Conservation (phyloP, 2,888 invertebrate species). For the Ormyrus rosae region DNA sequence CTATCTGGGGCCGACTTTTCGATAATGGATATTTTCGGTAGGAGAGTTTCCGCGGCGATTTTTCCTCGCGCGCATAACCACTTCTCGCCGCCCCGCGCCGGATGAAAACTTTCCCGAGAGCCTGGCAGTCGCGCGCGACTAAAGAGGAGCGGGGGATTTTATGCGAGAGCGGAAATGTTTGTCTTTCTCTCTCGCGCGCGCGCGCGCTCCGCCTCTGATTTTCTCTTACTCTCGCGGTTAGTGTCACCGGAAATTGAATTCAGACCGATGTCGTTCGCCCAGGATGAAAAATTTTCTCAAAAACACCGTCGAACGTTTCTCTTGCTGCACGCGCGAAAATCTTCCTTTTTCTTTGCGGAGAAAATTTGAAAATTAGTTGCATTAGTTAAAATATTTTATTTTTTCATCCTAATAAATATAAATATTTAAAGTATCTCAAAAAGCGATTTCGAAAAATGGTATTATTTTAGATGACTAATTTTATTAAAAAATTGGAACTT, state of each 20-base stretch:
- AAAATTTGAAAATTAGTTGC: too few species aligned
- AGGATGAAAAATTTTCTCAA: conserved; percentile 42
- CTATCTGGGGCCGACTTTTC: conserved; percentile 51
- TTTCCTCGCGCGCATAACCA: neutral
- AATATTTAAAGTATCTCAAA: too few species aligned
- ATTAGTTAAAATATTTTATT: too few species aligned
- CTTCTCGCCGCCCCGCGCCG: neutral
- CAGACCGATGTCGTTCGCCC: conserved; percentile 11
- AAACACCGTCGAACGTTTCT: conserved; percentile 4
- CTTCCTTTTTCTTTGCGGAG: too few species aligned
- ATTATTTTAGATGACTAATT: too few species aligned
- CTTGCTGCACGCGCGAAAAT: too few species aligned
- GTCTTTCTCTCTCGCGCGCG: conserved; percentile 36
- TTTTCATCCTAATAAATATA: too few species aligned
- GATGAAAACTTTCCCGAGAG: conserved; percentile 36
- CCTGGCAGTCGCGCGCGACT: too few species aligned
- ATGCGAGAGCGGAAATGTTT: conserved; percentile 9
- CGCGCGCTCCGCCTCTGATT: too few species aligned
- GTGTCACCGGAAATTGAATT: conserved; percentile 40
- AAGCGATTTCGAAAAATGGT: too few species aligned
- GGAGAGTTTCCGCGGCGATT: conserved; percentile 50
- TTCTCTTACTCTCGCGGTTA: neutral
- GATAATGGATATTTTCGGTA: conserved; percentile 59
- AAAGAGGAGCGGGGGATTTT: neutral
- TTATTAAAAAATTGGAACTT: too few species aligned